These are phyloP conservation scores for Cryptosula pallasiana DNA, from an alignment of 2,888 invertebrate species.

Conservation along the genomic window DNA sequence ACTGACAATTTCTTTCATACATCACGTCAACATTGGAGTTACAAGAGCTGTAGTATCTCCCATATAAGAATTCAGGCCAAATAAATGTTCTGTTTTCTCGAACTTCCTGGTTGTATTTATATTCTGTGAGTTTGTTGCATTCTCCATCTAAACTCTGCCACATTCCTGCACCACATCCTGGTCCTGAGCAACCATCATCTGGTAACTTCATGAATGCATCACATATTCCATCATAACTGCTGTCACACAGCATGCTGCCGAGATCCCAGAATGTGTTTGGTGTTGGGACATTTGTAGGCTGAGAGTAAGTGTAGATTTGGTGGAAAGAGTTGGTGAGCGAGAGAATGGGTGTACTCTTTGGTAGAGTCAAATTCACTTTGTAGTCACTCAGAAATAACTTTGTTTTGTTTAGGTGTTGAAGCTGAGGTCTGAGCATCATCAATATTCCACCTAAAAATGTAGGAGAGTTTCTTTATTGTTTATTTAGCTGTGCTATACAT, in stretches of 20 bases:
- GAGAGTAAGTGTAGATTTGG: not conserved
- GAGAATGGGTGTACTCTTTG: not conserved
- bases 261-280: conserved; percentile 1
- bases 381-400: not conserved
- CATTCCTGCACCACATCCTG: conserved; percentile 6
- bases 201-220: not conserved
- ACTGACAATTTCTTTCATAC: conserved; percentile 1
- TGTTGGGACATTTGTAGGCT: not conserved
- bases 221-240: not conserved
- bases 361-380: not conserved
- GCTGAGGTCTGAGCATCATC: not conserved
- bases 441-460: not conserved
- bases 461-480: too few relatives aligned
- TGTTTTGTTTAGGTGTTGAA: not conserved
- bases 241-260: conserved; percentile 12
- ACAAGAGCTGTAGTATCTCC: conserved; percentile 6
- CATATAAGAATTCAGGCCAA: conserved; percentile 1
- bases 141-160: conserved; percentile 7
- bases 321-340: not conserved
- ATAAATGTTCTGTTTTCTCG: conserved; percentile 8
- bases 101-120: not conserved
- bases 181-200: not conserved
- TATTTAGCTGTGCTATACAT: too few relatives aligned
- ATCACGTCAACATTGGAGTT: not conserved
- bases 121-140: not conserved